Evolutionary conservation across 2,113 vertebrate species (phyloP), one percentile per base, ranked within the genome.

Genomic region (Isurus oxyrinchus): DNA sequence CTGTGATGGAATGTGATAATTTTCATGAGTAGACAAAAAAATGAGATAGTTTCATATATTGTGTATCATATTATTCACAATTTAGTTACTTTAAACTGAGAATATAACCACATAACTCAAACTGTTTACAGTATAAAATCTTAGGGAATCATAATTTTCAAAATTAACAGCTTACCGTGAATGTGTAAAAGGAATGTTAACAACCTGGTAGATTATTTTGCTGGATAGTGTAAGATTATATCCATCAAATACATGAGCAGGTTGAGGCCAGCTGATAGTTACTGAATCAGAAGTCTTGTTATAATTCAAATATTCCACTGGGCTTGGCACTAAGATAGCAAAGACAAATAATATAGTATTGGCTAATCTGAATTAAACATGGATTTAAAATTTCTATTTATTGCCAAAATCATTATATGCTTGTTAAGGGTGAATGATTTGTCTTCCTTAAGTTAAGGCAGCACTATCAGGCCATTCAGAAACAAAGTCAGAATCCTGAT

Each of bases 281-380:
- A 98, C 96, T 96, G 98, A 98, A 76, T 97, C 97, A 96, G 98
- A 97, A 66, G 97, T 98, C 97, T 98, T 98, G 97, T 97, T 98
- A 14, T 97, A 95, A 79, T 98, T 98, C 96, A 97, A 95, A 97
- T 98, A 96, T 96, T 97, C 97, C 96, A 98, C 97, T 40, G 97
- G 84, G 19, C 97, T 98, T 95, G 98, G 98, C 94, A 97, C 98
- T 99, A 96, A 76, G 96, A 95, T 72, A 96, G 49, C 55, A 63
- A 79, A 53, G 88, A 27, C 23, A 53, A 96, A 91, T 14, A 86
- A 96, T 63, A 87, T 44, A 49, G 14, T 81, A n/a, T 44, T 11
- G 5, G 11, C 21, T n/a, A 79, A 40, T 19, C 5, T 49, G 31
- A 91, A 90, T 13, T 23, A 66, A n/a, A 87, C 5, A 23, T 40